Evolutionary conservation across 2,888 invertebrate species (phyloP).

Genomic region (Syrphus vitripennis): DNA sequence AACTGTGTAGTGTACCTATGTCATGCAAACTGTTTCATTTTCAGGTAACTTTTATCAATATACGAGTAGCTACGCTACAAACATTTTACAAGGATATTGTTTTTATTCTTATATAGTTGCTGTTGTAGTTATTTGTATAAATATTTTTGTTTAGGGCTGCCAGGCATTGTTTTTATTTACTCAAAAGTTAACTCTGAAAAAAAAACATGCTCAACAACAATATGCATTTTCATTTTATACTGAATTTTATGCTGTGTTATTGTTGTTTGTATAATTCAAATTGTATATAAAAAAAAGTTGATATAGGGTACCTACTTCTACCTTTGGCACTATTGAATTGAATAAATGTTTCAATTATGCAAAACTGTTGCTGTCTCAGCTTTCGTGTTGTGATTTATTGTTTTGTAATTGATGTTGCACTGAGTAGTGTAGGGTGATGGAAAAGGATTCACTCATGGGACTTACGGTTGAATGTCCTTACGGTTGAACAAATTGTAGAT

Average conservation of each 20-base stretch:
- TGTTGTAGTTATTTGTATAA: neutral
- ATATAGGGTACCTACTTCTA: no score
- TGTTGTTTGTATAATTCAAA: conserved; percentile 14
- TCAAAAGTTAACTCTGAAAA: conserved; percentile 1
- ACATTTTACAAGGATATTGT: conserved; percentile 1
- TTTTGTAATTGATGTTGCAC: conserved; percentile 14
- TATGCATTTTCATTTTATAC: neutral
- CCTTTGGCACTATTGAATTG: conserved; percentile 16
- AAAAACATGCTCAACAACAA: neutral
- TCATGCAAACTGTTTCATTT: conserved; percentile 30
- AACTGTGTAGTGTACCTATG: conserved; percentile 25
- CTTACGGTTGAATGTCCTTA: neutral
- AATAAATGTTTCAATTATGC: conserved; percentile 66
- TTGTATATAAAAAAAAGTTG: neutral
- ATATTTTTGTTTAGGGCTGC: conserved; percentile 9
- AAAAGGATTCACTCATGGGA: neutral
- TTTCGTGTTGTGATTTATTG: conserved; percentile 39
- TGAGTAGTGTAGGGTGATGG: neutral
- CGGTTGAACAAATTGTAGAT: conserved; percentile 1
- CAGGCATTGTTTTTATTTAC: conserved; percentile 4
- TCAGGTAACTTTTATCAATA: neutral
- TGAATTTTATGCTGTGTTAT: neutral
- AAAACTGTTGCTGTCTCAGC: conserved; percentile 21
- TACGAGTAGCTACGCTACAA: conserved; percentile 29
- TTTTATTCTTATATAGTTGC: neutral